Evolutionary conservation across 1,140 invertebrate genomes (phyloP).

Genomic region (Augochlora pura): DNA sequence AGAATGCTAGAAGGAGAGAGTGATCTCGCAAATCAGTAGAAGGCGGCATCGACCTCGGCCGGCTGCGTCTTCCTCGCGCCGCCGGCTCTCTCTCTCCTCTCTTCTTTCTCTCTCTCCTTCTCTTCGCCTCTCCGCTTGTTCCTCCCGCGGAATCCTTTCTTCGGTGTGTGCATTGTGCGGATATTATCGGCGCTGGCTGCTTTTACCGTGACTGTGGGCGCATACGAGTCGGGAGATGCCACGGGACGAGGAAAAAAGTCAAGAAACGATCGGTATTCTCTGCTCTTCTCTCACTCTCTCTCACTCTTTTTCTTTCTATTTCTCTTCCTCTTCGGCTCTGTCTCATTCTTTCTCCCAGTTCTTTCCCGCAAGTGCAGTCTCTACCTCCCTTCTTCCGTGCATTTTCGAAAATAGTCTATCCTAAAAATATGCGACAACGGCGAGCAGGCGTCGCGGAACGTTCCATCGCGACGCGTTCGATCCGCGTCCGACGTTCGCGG

Average conservation of each 20-base stretch:
- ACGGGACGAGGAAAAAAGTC: conserved; percentile 13
- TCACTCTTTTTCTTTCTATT: neutral
- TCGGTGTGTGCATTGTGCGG: conserved; percentile 40
- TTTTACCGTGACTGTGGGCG: conserved; percentile 32
- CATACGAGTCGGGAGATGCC: conserved; percentile 28
- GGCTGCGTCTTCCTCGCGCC: conserved; percentile 1
- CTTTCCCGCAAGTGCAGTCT: neutral
- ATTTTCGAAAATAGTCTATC: conserved; percentile 54
- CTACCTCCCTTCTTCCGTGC: conserved; percentile 7
- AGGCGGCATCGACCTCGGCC: conserved; percentile 52
- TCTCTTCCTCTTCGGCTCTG: neutral
- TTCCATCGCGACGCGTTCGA: too few relatives aligned
- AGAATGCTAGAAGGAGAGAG: conserved; percentile 21
- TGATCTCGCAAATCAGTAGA: conserved; percentile 58
- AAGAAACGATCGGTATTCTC: conserved; percentile 19
- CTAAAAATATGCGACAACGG: conserved; percentile 50
- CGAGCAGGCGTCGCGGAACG: neutral
- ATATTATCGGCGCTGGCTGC: conserved; percentile 43
- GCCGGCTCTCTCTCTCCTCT: conserved; percentile 20
- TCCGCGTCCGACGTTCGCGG: too few relatives aligned
- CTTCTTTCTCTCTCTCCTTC: neutral
- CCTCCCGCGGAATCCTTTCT: conserved; percentile 22
- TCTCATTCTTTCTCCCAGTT: conserved; percentile 9
- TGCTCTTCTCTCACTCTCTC: neutral
- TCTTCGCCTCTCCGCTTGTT: conserved; percentile 3